Evolutionary conservation across 92 coral and sea anemone genomes (phyloP).

Genomic region (Actinernus sp.): DNA sequence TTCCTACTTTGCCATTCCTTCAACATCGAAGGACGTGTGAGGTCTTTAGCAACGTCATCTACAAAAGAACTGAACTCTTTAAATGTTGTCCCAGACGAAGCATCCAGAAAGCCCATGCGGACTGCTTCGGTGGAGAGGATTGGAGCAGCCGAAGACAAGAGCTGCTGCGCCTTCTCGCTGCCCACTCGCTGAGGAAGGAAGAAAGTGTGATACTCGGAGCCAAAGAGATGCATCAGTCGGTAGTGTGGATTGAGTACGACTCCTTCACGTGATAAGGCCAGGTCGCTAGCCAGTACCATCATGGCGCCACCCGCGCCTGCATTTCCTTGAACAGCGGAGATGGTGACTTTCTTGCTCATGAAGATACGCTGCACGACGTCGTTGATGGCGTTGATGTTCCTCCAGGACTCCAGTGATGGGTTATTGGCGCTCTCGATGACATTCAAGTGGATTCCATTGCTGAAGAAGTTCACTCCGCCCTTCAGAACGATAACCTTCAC

Average conservation of each 20-base stretch:
- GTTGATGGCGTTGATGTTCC: constrained; percentile 79
- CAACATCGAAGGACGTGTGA: constrained; percentile 12
- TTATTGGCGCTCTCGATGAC: constrained; percentile 38
- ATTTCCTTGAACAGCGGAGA: constrained; percentile 76
- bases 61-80: constrained; percentile 40
- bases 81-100: constrained; percentile 13
- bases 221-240: constrained; percentile 69
- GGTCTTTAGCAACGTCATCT: constrained; percentile 22
- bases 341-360: constrained; percentile 67
- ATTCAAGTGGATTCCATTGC: constrained; percentile 87
- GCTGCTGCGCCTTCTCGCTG: constrained; percentile 32
- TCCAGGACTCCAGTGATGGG: constrained; percentile 70
- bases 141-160: constrained; percentile 44
- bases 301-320: constrained; percentile 88
- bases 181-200: constrained; percentile 73
- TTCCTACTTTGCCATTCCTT: constrained; percentile 17
- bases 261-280: constrained; percentile 75
- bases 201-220: constrained; percentile 83
- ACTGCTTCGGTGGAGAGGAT: constrained; percentile 53
- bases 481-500: constrained; percentile 70
- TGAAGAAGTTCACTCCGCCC: constrained; percentile 77
- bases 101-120: constrained; percentile 55
- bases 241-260: constrained; percentile 82
- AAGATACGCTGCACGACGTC: constrained; percentile 70
- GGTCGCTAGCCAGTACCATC: constrained; percentile 86